Conservation (phyloP, 2,797 vertebrate genomes). For the Phataginus tetradactyla region DNA sequence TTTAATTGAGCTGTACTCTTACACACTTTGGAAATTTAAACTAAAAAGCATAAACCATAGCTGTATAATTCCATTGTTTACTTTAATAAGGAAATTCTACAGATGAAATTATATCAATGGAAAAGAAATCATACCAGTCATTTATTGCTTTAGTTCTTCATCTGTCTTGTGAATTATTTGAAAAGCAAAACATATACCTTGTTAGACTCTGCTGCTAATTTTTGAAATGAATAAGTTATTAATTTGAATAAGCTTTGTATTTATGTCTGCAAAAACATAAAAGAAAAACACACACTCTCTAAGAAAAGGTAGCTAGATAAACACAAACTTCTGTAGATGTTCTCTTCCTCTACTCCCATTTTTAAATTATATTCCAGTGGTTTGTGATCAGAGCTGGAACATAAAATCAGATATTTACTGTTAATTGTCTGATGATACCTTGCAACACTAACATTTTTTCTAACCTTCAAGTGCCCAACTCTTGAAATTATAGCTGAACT, state of each 20-base stretch:
- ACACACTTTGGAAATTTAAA: neutral
- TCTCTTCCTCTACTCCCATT: neutral
- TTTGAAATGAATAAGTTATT: conserved; percentile 49
- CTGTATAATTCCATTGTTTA: neutral
- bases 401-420: neutral
- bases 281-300: conserved; percentile 57
- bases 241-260: conserved; percentile 67
- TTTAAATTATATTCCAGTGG: conserved; percentile 21
- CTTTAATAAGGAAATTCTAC: neutral
- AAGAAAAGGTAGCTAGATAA: conserved; percentile 54
- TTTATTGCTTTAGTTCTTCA: neutral
- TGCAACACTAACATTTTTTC: neutral
- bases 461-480: neutral
- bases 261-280: conserved; percentile 65
- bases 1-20: neutral
- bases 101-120: neutral
- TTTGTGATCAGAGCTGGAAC: neutral
- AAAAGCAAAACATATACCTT: conserved; percentile 2
- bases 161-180: neutral
- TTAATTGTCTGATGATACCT: neutral
- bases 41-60: neutral
- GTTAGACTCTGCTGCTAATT: conserved; percentile 50
- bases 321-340: neutral
- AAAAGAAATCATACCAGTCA: conserved; percentile 27
- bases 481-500: neutral